Evolutionary conservation across 2,113 vertebrate species (phyloP).

Genomic region (Atlantisia rogersi): DNA sequence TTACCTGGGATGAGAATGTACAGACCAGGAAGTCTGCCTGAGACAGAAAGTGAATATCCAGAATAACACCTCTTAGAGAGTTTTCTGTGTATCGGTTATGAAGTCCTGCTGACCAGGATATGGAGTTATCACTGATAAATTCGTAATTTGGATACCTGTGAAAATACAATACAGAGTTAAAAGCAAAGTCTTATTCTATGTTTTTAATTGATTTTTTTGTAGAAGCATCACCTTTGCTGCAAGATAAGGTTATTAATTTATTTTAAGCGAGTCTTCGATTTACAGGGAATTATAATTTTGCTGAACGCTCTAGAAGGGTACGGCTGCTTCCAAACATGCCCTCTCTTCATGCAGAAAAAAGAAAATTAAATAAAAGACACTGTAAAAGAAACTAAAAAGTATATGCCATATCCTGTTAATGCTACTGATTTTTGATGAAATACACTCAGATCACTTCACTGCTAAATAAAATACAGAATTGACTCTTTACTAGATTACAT

Average conservation of each 20-base stretch:
- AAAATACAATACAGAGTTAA: conserved; percentile 31
- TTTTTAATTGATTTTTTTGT: neutral
- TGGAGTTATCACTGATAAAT: conserved; percentile 99
- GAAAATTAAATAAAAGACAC: neutral
- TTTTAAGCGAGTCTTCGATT: neutral
- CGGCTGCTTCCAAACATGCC: neutral
- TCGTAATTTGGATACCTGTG: conserved; percentile 93
- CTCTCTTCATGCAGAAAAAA: neutral
- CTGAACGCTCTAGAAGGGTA: neutral
- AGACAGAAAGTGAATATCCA: conserved; percentile 97
- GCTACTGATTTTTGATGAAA: neutral
- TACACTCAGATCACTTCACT: neutral
- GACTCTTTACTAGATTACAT: neutral
- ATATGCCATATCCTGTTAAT: neutral
- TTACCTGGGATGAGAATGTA: conserved; percentile 97
- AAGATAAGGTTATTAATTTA: neutral
- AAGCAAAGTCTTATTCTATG: neutral
- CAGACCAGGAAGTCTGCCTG: conserved; percentile 98
- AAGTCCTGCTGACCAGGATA: conserved; percentile 98
- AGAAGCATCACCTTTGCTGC: neutral
- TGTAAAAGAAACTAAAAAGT: neutral
- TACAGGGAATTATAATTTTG: neutral
- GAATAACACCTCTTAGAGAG: conserved; percentile 94
- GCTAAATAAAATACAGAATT: neutral
- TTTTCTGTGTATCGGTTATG: conserved; percentile 98